phyloP scores from a whole-genome alignment of 2,113 vertebrate species.

The Oceanites oceanicus region DNA sequence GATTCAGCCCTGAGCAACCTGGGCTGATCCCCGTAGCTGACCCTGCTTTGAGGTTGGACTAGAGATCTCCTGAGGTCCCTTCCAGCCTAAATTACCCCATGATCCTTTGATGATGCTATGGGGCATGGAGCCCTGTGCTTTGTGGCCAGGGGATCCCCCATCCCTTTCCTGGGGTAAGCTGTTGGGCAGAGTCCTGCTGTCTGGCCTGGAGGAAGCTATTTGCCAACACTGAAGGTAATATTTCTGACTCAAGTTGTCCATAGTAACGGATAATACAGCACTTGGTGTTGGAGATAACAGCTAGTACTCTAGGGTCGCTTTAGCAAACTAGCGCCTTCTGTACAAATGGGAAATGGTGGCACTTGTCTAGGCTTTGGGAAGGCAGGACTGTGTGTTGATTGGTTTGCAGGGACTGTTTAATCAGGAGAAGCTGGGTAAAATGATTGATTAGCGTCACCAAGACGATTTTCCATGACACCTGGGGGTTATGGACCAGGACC shows the following conservation, averaged over 20 bases:
- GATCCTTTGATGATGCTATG: too few species aligned
- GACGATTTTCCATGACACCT: neutral
- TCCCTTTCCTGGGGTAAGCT: neutral
- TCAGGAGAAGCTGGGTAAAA: neutral
- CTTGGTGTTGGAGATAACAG: neutral
- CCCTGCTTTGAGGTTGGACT: neutral
- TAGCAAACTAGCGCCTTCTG: neutral
- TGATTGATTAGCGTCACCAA: too few species aligned
- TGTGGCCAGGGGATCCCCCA: too few species aligned
- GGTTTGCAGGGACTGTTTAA: neutral
- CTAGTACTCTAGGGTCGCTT: neutral
- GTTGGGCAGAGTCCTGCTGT: neutral
- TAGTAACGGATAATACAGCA: neutral
- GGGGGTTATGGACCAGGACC: neutral
- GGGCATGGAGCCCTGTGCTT: neutral
- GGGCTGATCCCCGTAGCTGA: neutral
- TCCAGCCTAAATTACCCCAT: neutral
- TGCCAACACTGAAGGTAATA: neutral
- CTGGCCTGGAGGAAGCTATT: neutral
- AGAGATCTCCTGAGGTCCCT: neutral
- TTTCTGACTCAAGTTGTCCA: neutral
- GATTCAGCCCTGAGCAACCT: neutral
- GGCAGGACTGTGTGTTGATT: neutral
- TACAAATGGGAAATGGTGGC: neutral
- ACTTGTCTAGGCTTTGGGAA: neutral